Evolutionary conservation across 2,113 vertebrate species (phyloP).

Genomic region (Cryptotis parvus): DNA sequence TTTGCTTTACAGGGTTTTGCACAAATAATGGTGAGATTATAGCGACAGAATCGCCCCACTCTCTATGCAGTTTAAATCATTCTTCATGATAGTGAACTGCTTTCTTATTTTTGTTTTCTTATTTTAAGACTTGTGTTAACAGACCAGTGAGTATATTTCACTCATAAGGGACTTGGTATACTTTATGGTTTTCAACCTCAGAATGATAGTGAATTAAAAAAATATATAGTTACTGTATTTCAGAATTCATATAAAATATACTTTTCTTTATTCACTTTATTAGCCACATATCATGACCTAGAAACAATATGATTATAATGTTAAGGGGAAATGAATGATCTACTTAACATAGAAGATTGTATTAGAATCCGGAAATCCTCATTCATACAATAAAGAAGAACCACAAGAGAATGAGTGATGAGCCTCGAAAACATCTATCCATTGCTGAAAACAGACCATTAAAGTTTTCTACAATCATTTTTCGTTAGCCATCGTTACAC

Average conservation of each 20-base stretch:
- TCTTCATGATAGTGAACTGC: neutral
- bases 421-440: neutral
- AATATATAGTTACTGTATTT: neutral
- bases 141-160: neutral
- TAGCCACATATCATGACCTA: neutral
- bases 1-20: neutral
- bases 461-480: too few relatives aligned
- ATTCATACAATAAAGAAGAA: neutral
- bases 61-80: neutral
- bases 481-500: too few relatives aligned
- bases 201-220: neutral
- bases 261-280: neutral
- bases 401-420: too few relatives aligned
- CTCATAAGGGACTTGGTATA: neutral
- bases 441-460: neutral
- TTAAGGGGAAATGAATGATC: neutral
- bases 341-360: neutral
- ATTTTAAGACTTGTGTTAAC: neutral
- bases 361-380: neutral
- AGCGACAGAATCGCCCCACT: accelerated
- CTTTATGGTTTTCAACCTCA: neutral
- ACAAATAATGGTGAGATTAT: neutral
- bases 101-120: neutral
- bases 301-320: neutral
- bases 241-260: neutral